Conservation (phyloP, 2,113 vertebrate genomes). For the Thermophis baileyi region DNA sequence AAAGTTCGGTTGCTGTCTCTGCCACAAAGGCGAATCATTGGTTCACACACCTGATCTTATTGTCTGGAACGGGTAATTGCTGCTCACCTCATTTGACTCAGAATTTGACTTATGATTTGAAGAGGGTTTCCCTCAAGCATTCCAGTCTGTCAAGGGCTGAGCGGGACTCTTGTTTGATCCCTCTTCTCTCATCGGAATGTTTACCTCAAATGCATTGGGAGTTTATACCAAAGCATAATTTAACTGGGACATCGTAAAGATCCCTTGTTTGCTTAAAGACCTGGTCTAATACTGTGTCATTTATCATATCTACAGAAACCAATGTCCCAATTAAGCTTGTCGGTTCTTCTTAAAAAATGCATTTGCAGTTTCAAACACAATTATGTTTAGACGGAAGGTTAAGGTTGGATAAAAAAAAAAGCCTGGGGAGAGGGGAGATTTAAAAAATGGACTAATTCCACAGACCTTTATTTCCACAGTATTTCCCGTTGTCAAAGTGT, state of each 20-base stretch:
- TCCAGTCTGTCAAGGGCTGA: not conserved
- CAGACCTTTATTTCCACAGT: not conserved
- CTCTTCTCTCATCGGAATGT: not conserved
- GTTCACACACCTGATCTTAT: not conserved
- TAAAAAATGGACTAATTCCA: not conserved
- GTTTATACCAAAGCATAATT: not conserved
- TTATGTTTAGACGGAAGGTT: not conserved
- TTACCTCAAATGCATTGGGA: conserved; percentile 8
- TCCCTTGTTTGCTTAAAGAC: not conserved
- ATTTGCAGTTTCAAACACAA: not conserved
- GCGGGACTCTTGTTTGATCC: not conserved
- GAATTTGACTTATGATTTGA: not conserved
- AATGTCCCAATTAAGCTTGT: not conserved
- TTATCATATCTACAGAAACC: not conserved
- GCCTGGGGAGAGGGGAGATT: no score
- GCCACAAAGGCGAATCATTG: conserved; percentile 11
- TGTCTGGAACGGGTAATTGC: conserved; percentile 6
- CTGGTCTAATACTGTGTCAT: no score
- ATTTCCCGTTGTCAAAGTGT: not conserved
- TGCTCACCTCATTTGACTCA: not conserved
- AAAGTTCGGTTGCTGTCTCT: not conserved
- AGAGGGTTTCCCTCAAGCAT: not conserved
- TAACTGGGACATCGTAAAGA: not conserved
- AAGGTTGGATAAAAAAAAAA: not conserved
- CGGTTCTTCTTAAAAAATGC: not conserved